Percentiles rank a stretch among this genome's conserved stretches.
phyloP scores from a whole-genome alignment of 1,140 invertebrate species.

The Hypothenemus hampei region DNA sequence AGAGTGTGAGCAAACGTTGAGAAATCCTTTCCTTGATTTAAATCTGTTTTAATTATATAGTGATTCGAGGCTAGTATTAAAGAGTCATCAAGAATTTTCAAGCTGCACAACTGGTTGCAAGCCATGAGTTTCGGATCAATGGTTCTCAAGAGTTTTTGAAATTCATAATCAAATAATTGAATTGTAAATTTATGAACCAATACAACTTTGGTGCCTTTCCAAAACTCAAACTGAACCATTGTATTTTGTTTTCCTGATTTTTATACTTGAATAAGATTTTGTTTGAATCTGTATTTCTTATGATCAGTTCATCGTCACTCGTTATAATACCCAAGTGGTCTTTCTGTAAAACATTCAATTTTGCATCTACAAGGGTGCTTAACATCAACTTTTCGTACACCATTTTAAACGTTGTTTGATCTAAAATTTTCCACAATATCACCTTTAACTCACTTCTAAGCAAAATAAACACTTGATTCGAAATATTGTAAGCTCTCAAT shows the following conservation, averaged over 20 bases:
- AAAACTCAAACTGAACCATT: slow-evolving; percentile 12
- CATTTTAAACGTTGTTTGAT: too few species aligned
- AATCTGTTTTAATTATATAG: slow-evolving; percentile 19
- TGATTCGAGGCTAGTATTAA: slow-evolving; percentile 13
- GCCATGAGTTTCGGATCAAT: slow-evolving; percentile 12
- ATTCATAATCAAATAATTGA: slow-evolving; percentile 7
- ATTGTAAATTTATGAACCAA: slow-evolving; percentile 4
- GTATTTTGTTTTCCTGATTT: background rate
- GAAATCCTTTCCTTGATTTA: slow-evolving; percentile 2
- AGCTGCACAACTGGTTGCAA: slow-evolving; percentile 16
- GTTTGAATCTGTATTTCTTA: background rate
- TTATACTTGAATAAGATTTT: slow-evolving; percentile 1
- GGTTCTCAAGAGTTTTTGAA: slow-evolving; percentile 3
- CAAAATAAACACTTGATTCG: background rate
- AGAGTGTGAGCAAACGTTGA: slow-evolving; percentile 19
- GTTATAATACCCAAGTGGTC: slow-evolving; percentile 5
- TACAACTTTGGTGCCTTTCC: slow-evolving; percentile 1
- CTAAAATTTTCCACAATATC: too few species aligned
- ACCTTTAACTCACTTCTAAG: too few species aligned
- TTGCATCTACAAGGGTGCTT: slow-evolving; percentile 11
- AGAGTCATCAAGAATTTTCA: background rate
- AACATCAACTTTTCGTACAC: too few species aligned
- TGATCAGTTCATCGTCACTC: background rate
- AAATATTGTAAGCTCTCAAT: slow-evolving; percentile 3
- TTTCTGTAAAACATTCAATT: slow-evolving; percentile 3